phyloP scores from a whole-genome alignment of 2,888 invertebrate species.

The Eristalinus aeneus region DNA sequence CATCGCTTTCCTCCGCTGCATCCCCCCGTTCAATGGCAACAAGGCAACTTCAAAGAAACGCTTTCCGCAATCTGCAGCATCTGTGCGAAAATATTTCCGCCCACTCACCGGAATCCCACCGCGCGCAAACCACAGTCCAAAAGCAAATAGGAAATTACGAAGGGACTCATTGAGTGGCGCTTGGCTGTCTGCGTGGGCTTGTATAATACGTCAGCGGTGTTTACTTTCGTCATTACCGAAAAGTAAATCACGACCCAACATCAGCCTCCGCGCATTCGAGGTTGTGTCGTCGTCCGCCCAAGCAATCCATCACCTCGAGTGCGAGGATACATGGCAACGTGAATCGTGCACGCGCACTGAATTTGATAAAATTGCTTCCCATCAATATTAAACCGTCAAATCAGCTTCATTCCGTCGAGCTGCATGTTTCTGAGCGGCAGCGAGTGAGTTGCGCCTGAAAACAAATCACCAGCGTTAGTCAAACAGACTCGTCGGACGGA shows the following conservation, averaged over 20 bases:
- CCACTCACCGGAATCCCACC: background rate
- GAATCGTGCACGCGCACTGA: conserved; percentile 19
- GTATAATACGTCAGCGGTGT: background rate
- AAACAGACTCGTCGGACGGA: conserved; percentile 18
- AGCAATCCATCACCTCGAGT: conserved; percentile 19
- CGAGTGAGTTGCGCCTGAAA: background rate
- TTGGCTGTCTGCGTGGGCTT: background rate
- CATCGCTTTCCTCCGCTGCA: too few species aligned
- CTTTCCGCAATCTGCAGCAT: background rate
- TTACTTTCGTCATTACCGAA: conserved; percentile 1
- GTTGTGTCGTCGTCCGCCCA: background rate
- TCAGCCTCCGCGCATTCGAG: background rate
- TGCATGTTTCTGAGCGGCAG: background rate
- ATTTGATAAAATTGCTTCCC: conserved; percentile 31
- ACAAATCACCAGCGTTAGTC: conserved; percentile 34
- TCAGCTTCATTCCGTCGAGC: background rate
- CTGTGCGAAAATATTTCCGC: background rate
- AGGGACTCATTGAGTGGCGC: background rate
- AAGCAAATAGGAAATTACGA: background rate
- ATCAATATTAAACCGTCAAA: conserved; percentile 35
- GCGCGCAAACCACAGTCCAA: background rate
- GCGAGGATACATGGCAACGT: conserved; percentile 9
- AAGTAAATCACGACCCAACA: background rate
- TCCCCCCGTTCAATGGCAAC: background rate
- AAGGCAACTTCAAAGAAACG: background rate